Evolutionary conservation across 2,797 vertebrate species (phyloP).

Genomic region (Limosa lapponica): DNA sequence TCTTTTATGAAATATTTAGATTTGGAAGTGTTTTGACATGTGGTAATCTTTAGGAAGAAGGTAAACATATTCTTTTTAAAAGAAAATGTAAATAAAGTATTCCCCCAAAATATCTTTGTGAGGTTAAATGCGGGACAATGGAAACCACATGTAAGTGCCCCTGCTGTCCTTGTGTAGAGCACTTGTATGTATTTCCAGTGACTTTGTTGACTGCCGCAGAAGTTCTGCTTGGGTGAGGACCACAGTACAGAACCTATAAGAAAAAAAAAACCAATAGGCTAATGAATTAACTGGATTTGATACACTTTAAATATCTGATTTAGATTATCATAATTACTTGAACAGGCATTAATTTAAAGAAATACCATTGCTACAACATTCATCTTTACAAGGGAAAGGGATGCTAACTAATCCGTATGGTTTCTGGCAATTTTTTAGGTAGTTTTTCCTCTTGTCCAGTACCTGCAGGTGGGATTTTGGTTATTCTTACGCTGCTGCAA

Average conservation of each 20-base stretch:
- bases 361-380: not conserved
- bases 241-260: fast-evolving
- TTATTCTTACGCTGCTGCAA: not conserved
- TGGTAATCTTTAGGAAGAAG: constrained; percentile 79
- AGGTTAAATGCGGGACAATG: constrained; percentile 78
- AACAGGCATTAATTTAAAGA: constrained; percentile 23
- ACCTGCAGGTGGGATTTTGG: not conserved
- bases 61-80: constrained; percentile 76
- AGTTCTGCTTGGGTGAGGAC: not conserved
- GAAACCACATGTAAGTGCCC: constrained; percentile 76
- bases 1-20: constrained; percentile 73
- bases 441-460: not conserved
- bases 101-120: constrained; percentile 64
- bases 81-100: constrained; percentile 80
- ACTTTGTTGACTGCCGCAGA: not conserved
- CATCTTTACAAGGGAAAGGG: not conserved
- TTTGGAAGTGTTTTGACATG: constrained; percentile 82
- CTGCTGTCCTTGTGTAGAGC: not conserved
- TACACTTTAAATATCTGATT: constrained; percentile 6
- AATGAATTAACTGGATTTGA: constrained; percentile 14
- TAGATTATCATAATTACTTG: not conserved
- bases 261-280: not conserved
- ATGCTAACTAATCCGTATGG: not conserved
- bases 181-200: not conserved
- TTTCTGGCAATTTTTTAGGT: not conserved